Conservation (phyloP, 2,797 vertebrate species). For the Philypnodon macrostomus region DNA sequence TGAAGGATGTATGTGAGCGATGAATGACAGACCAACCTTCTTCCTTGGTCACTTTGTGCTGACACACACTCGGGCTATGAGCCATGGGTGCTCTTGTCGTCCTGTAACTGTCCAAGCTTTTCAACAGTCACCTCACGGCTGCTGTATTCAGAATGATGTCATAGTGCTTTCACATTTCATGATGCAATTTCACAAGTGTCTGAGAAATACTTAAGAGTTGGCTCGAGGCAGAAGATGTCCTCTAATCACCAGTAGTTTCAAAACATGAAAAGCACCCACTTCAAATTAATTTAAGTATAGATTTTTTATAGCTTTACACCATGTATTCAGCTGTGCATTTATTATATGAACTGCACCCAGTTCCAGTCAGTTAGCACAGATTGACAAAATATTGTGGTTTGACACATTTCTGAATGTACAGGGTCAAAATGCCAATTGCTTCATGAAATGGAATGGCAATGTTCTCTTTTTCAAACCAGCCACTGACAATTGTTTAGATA, state of each 20-base stretch:
- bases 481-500: too few relatives aligned
- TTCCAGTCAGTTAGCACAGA: too few relatives aligned
- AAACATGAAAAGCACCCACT: neutral
- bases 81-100: slow-evolving; percentile 11
- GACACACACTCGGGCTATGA: slow-evolving; percentile 20
- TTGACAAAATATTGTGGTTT: too few relatives aligned
- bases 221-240: neutral
- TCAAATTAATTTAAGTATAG: neutral
- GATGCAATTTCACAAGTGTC: slow-evolving; percentile 4
- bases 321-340: too few relatives aligned
- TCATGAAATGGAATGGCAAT: too few relatives aligned
- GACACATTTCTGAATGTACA: too few relatives aligned
- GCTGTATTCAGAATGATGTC: slow-evolving; percentile 4
- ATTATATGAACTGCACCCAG: too few relatives aligned
- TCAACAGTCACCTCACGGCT: slow-evolving; percentile 3
- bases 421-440: too few relatives aligned
- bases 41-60: slow-evolving; percentile 11
- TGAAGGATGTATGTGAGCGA: neutral
- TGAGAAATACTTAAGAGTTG: neutral
- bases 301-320: neutral
- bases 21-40: slow-evolving; percentile 14
- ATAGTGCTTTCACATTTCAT: neutral
- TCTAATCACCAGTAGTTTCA: slow-evolving; percentile 1
- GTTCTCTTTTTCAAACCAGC: too few relatives aligned
- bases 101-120: slow-evolving; percentile 1